These are phyloP conservation scores for Lasioglossum pauxillum DNA, from an alignment of 2,888 invertebrate species.

Conservation along the genomic window DNA sequence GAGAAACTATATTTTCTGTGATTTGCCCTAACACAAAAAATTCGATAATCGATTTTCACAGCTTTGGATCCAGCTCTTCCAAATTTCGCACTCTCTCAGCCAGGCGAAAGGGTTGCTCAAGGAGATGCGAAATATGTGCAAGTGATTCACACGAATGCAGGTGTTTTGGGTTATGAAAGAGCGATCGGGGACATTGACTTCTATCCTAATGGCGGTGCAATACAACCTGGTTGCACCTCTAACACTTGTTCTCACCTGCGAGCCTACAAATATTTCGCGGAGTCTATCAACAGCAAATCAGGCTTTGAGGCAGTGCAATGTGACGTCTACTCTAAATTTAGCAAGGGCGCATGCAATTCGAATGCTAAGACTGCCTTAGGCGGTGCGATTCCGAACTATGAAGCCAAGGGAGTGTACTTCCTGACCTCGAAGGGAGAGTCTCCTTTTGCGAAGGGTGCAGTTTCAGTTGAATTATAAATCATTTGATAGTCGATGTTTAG, in stretches of 20 bases:
- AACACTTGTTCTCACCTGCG: slow-evolving; percentile 79
- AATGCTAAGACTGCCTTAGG: slow-evolving; percentile 57
- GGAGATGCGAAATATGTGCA: slow-evolving; percentile 76
- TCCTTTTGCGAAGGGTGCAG: slow-evolving; percentile 68
- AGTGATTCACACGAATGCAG: slow-evolving; percentile 37
- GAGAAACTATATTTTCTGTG: background rate
- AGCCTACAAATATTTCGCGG: slow-evolving; percentile 76
- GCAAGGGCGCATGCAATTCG: slow-evolving; percentile 51
- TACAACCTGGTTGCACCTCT: slow-evolving; percentile 76
- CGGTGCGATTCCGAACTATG: slow-evolving; percentile 35
- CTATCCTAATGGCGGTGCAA: slow-evolving; percentile 82
- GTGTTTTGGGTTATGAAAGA: slow-evolving; percentile 76
- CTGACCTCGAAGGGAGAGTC: slow-evolving; percentile 62
- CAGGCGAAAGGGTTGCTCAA: slow-evolving; percentile 75
- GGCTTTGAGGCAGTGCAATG: slow-evolving; percentile 70
- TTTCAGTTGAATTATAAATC: background rate
- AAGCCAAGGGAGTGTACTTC: slow-evolving; percentile 68
- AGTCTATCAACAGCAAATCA: slow-evolving; percentile 73
- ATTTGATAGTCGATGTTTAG: background rate
- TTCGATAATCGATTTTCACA: slow-evolving; percentile 43
- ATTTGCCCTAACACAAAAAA: background rate
- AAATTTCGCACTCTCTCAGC: slow-evolving; percentile 70
- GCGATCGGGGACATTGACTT: slow-evolving; percentile 83
- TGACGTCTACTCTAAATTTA: slow-evolving; percentile 6
- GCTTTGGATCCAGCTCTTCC: slow-evolving; percentile 83